Conservation (phyloP, 2,113 vertebrate genomes). For the Megalops atlanticus region DNA sequence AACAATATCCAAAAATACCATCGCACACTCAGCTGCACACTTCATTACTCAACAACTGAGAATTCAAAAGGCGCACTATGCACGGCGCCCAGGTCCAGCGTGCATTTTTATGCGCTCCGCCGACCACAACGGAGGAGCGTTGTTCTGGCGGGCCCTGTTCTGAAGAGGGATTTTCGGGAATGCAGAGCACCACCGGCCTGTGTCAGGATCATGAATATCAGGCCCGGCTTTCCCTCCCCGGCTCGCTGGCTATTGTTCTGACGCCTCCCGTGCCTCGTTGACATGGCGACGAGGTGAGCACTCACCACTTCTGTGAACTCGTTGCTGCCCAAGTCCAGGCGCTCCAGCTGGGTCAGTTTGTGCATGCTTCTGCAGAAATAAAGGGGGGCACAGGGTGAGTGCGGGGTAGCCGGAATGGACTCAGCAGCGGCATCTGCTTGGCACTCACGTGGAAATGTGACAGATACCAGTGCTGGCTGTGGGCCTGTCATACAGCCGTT, state of each 20-base stretch:
- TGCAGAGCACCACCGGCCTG: neutral
- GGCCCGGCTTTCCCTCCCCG: neutral
- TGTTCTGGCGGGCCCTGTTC: neutral
- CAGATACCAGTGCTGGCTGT: too few relatives aligned
- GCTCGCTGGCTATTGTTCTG: neutral
- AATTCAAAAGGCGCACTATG: neutral
- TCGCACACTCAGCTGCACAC: neutral
- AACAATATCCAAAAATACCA: neutral
- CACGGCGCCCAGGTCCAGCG: neutral
- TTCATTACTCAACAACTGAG: neutral
- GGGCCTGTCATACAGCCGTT: too few relatives aligned
- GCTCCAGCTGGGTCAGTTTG: conserved; percentile 92
- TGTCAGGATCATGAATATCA: neutral
- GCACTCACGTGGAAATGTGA: too few relatives aligned
- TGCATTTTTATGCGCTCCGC: neutral
- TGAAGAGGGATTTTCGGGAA: neutral
- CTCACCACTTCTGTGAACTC: conserved; percentile 92
- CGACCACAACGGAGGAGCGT: neutral
- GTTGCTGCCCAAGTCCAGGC: conserved; percentile 97
- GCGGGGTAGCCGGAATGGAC: neutral
- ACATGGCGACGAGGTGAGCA: conserved; percentile 26
- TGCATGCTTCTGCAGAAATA: conserved; percentile 87
- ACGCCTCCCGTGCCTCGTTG: neutral
- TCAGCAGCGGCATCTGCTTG: neutral
- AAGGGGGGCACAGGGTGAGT: neutral